phyloP scores from a whole-genome alignment of 2,113 vertebrate species.

The Cyprinodon brontotheroides region DNA sequence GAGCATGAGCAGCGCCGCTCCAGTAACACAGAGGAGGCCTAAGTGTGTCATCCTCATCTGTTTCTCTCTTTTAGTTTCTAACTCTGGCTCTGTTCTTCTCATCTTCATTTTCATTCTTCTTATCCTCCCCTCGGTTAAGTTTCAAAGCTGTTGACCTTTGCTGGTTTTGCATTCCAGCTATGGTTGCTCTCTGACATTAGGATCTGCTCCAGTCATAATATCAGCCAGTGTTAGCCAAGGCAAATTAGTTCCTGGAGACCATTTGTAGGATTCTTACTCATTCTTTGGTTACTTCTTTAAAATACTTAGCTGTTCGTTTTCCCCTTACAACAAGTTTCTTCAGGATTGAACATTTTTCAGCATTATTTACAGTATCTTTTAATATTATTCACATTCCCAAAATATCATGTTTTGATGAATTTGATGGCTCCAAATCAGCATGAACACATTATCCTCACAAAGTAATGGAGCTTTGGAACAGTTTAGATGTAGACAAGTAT shows the following conservation, averaged over 20 bases:
- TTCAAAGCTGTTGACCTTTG: constrained; percentile 36
- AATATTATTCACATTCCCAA: neutral
- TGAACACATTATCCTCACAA: too few relatives aligned
- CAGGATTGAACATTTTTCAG: too few relatives aligned
- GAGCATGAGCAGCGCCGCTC: neutral
- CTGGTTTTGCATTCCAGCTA: constrained; percentile 45
- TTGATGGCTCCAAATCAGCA: neutral
- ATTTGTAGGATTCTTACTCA: too few relatives aligned
- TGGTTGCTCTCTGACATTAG: constrained; percentile 9
- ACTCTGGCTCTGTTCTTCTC: constrained; percentile 32
- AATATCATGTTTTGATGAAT: neutral
- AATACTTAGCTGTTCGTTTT: too few relatives aligned
- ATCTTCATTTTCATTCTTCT: constrained; percentile 26
- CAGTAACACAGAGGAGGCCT: neutral
- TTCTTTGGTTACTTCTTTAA: too few relatives aligned
- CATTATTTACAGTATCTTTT: too few relatives aligned
- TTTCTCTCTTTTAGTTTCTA: constrained; percentile 37
- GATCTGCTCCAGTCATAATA: neutral
- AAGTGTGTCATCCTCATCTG: constrained; percentile 21
- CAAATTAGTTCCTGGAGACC: too few relatives aligned
- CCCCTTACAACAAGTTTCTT: too few relatives aligned
- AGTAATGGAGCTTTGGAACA: too few relatives aligned
- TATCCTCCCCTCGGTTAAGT: constrained; percentile 15
- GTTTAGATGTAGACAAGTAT: too few relatives aligned
- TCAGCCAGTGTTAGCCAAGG: neutral